Evolutionary conservation across 2,113 vertebrate genomes (phyloP).

Genomic region (Gobius niger): DNA sequence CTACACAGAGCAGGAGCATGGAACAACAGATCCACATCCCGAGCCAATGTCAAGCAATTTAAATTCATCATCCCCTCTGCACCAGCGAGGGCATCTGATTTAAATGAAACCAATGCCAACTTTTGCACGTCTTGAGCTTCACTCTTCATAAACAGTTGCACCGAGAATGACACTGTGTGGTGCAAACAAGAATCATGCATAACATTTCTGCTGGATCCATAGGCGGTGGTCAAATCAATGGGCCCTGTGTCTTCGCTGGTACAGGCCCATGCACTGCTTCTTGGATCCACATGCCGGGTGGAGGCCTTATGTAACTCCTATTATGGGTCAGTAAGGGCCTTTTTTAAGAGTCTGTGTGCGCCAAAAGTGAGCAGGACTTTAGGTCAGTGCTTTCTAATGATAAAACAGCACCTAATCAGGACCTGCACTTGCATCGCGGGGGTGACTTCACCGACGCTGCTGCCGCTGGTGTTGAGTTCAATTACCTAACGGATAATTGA

Average conservation of each 20-base stretch:
- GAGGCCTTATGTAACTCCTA: conserved; percentile 54
- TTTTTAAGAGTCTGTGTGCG: conserved; percentile 3
- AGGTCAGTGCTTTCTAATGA: conserved; percentile 32
- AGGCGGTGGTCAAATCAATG: conserved; percentile 19
- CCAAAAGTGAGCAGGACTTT: conserved; percentile 26
- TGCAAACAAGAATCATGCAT: conserved; percentile 15
- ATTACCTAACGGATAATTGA: conserved; percentile 74
- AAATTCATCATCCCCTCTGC: too few relatives aligned
- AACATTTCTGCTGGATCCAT: conserved; percentile 10
- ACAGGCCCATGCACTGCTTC: neutral
- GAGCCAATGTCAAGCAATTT: too few relatives aligned
- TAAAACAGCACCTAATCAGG: conserved; percentile 29
- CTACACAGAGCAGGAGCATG: too few relatives aligned
- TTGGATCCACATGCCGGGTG: conserved; percentile 45
- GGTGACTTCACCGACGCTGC: conserved; percentile 57
- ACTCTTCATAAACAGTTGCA: neutral
- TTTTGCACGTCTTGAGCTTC: neutral
- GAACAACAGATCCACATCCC: too few relatives aligned
- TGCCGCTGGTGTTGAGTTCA: conserved; percentile 37
- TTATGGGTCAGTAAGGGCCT: conserved; percentile 36
- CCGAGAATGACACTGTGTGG: neutral
- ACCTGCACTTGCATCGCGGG: neutral
- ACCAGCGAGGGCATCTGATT: neutral
- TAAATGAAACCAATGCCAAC: neutral
- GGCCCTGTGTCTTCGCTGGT: neutral